Evolutionary conservation across 1,140 invertebrate genomes (phyloP).

Genomic region (Portunus trituberculatus): DNA sequence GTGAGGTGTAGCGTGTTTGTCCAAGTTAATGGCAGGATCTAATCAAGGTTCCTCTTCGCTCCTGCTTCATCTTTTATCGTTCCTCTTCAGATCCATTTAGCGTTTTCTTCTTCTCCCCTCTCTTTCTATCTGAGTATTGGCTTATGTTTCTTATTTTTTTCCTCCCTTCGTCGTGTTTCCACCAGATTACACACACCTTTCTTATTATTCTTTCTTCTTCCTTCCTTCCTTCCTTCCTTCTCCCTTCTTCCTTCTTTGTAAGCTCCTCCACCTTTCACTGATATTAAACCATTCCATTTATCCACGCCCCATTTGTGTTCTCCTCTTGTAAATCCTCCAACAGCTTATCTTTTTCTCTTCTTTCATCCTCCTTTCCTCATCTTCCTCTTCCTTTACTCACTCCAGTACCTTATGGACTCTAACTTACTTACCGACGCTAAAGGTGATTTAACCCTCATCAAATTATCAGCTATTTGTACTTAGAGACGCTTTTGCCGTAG

Average conservation of each 20-base stretch:
- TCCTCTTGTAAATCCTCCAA: neutral
- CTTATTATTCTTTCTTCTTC: neutral
- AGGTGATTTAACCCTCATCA: neutral
- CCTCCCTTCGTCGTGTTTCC: neutral
- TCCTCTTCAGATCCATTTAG: slow-evolving; percentile 2
- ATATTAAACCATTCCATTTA: neutral
- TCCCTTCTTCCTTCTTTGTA: neutral
- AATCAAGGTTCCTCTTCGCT: neutral
- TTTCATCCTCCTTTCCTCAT: neutral
- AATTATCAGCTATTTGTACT: neutral
- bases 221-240: neutral
- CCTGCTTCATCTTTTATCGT: neutral
- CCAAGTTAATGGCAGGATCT: no score
- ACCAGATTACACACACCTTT: neutral
- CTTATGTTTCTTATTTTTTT: neutral
- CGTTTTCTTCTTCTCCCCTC: neutral
- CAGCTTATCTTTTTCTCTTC: neutral
- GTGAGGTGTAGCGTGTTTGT: no score
- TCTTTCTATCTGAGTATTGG: neutral
- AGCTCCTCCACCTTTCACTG: neutral
- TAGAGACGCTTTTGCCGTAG: neutral
- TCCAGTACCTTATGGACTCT: neutral
- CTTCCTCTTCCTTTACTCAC: neutral
- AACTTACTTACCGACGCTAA: neutral
- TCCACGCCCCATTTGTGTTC: neutral